Base-by-base conservation (phyloP, 2,888 invertebrate species). In the Xanthorhoe spadicearia region DNA sequence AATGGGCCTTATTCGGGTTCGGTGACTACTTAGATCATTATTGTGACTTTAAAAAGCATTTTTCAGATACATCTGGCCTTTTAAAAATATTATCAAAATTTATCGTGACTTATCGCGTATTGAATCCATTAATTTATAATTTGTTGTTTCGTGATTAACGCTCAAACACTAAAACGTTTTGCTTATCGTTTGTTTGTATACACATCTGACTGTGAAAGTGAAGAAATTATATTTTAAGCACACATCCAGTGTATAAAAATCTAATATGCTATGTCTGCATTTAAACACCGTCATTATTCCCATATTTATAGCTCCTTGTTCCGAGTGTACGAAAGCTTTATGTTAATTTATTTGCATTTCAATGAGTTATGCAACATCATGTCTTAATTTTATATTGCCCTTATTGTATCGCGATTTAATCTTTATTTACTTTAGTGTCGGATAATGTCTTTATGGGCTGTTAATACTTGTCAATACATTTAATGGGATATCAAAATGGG, bases 331-430 rank as follows among this genome's bases (percentile, higher is more conserved):
- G 78, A 82, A 82, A 80, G 81, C 79, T 87, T 89, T 52, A 88
- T 88, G 86, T 84, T 88, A 90, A 91, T 90, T 87, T 89, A 91
- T 90, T 89, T 83, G 85, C 87, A 90, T 90, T 85, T 88, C 82
- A 89, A 90, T 88, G 84, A 85, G 83, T 81, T 85, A 84, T 85
- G 81, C 80, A 86, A 85, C 86, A 84, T 85, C 81, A 81, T 84
- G 84, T 83, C 81, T 82, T 83, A 82, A 83, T 85, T 83, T 83
- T 81, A 73, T 82, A 77, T 77, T 79, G 77, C 74, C 69, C 75
- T 66, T 71, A 66, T 74, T 74, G 75, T 77, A 77, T 77, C 76
- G 69, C 72, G 71, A 77, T 80, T 80, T 78, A 78, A 74, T 77
- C 70, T 70, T 69, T 67, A 71, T 52, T 57, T 63, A 52, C 55